A percentile compares a stretch with the other conserved stretches of the same genome.
Evolutionary conservation across 2,888 invertebrate genomes (phyloP).

Genomic region (Rhodophaea formosa): DNA sequence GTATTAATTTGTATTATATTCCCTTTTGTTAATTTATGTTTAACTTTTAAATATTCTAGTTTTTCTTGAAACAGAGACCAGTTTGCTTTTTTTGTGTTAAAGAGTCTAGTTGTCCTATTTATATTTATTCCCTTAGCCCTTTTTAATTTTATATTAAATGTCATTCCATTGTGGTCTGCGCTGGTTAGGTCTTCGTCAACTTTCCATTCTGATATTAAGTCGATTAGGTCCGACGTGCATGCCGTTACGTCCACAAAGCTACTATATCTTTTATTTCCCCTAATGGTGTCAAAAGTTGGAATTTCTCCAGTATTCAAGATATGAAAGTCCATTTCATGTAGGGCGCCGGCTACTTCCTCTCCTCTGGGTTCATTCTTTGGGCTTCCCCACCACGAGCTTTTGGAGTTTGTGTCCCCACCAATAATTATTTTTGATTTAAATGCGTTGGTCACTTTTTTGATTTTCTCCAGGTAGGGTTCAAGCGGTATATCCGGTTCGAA

Average conservation of each 20-base stretch:
- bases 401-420: conserved; percentile 25
- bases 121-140: conserved; percentile 17
- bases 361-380: too few species aligned
- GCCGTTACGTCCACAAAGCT: conserved; percentile 26
- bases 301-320: too few species aligned
- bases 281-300: conserved; percentile 24
- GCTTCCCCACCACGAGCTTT: conserved; percentile 30
- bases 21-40: conserved; percentile 2
- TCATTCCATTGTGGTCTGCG: conserved; percentile 32
- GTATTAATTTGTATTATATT: conserved; percentile 14
- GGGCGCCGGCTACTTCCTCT: too few species aligned
- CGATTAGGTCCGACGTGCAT: conserved; percentile 16
- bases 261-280: not conserved
- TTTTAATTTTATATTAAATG: conserved; percentile 22
- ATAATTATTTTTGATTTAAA: conserved; percentile 6
- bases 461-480: not conserved
- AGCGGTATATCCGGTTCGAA: conserved; percentile 13
- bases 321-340: too few species aligned
- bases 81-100: conserved; percentile 29
- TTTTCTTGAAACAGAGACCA: conserved; percentile 29
- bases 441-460: not conserved
- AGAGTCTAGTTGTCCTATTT: conserved; percentile 23
- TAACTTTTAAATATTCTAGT: conserved; percentile 11
- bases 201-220: conserved; percentile 24
- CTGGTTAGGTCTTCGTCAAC: conserved; percentile 17